Evolutionary conservation across 2,888 invertebrate genomes (phyloP).

Genomic region (Osmoderma eremita): DNA sequence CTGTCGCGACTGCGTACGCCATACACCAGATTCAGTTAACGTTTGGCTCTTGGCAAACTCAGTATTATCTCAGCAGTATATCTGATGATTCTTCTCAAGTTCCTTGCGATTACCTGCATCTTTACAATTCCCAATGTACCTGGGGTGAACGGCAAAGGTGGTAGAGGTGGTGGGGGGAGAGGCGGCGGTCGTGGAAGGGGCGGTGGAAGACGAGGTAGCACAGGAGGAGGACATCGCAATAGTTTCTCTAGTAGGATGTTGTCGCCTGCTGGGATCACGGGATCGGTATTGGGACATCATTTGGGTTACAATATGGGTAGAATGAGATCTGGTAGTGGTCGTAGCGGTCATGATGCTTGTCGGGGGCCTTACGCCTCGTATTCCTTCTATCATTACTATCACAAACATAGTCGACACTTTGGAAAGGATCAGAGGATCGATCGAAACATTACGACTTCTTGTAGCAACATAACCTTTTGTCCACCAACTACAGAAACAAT

Average conservation of each 20-base stretch:
- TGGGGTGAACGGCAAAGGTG: not conserved
- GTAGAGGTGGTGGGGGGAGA: not conserved
- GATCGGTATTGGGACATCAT: constrained; percentile 2
- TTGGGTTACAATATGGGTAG: constrained; percentile 6
- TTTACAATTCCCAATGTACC: not conserved
- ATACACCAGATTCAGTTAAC: not conserved
- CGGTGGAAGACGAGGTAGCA: not conserved
- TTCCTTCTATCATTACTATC: not conserved
- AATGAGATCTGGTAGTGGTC: not conserved
- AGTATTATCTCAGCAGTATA: not conserved
- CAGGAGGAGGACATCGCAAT: not conserved
- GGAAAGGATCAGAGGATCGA: not conserved
- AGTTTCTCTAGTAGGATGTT: not conserved
- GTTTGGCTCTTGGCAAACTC: not conserved
- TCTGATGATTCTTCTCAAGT: not conserved
- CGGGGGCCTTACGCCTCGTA: not conserved
- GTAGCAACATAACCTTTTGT: constrained; percentile 11
- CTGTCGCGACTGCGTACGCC: not conserved
- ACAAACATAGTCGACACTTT: not conserved
- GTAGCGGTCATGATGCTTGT: not conserved
- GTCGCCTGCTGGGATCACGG: not conserved
- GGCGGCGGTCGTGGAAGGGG: constrained; percentile 1
- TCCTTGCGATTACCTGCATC: not conserved
- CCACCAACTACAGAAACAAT: constrained; percentile 9
- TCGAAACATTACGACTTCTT: not conserved